Conservation (phyloP, 1,140 invertebrate species). For the Drosophila pruinosa region DNA sequence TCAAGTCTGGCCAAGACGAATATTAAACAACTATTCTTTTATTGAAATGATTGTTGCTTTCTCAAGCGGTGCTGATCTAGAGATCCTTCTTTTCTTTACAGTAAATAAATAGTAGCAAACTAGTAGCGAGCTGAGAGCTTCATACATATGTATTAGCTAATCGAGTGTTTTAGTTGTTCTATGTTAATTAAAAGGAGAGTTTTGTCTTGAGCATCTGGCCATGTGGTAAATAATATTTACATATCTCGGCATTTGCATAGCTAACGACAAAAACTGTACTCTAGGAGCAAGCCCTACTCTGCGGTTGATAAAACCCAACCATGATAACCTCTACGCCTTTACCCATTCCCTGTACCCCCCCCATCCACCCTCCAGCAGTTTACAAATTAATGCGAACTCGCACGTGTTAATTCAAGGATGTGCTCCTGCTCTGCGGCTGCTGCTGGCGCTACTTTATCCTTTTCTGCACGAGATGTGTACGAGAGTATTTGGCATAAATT, state of each 20-base stretch:
- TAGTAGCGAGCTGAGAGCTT: conserved; percentile 8
- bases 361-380: conserved; percentile 52
- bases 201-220: conserved; percentile 73
- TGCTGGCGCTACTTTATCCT: conserved; percentile 51
- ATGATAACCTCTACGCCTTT: conserved; percentile 7
- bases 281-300: not conserved
- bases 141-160: conserved; percentile 71
- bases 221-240: conserved; percentile 78
- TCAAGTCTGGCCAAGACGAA: not conserved
- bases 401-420: conserved; percentile 80
- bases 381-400: conserved; percentile 80
- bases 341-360: too few relatives aligned
- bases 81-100: too few relatives aligned
- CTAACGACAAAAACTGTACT: conserved; percentile 74
- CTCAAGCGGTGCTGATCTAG: too few relatives aligned
- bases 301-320: not conserved
- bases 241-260: conserved; percentile 72
- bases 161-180: conserved; percentile 70
- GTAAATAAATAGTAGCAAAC: not conserved
- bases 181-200: conserved; percentile 71
- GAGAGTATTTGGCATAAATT: conserved; percentile 64
- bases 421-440: conserved; percentile 32
- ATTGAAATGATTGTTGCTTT: too few relatives aligned
- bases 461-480: conserved; percentile 12
- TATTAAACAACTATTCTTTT: too few relatives aligned